phyloP scores from a whole-genome alignment of 1,140 invertebrate genomes.

The Drosophila leontia region DNA sequence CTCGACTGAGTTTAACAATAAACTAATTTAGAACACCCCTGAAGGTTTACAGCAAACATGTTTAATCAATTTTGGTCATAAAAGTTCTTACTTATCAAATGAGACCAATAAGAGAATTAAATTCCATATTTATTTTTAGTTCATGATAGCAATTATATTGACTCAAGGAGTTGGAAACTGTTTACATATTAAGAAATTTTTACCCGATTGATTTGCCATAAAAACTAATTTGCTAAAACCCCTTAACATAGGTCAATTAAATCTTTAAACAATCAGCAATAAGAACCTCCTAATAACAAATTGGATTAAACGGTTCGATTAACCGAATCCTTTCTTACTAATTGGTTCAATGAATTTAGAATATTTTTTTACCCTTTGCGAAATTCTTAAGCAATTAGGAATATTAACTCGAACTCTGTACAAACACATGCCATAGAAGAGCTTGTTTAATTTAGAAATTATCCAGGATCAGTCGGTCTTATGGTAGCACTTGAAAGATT shows the following conservation, averaged over 20 bases:
- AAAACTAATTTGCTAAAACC: neutral
- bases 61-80: neutral
- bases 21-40: too few relatives aligned
- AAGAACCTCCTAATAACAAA: neutral
- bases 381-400: neutral
- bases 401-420: neutral
- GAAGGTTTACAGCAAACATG: neutral
- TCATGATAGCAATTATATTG: neutral
- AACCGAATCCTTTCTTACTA: neutral
- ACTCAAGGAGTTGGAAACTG: neutral
- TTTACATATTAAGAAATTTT: neutral
- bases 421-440: neutral
- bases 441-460: conserved; percentile 6
- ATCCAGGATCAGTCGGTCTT: conserved; percentile 25
- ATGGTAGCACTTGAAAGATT: conserved; percentile 23
- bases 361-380: neutral
- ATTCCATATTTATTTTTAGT: neutral
- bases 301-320: too few relatives aligned
- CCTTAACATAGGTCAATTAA: neutral
- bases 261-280: neutral
- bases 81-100: conserved; percentile 1
- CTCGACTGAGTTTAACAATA: conserved; percentile 4
- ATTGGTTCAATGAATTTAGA: neutral
- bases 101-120: neutral
- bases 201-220: accelerated